Evolutionary conservation across 2,888 invertebrate genomes (phyloP), one percentile per base, ranked within the genome.

Genomic region (Dasypolia templi): DNA sequence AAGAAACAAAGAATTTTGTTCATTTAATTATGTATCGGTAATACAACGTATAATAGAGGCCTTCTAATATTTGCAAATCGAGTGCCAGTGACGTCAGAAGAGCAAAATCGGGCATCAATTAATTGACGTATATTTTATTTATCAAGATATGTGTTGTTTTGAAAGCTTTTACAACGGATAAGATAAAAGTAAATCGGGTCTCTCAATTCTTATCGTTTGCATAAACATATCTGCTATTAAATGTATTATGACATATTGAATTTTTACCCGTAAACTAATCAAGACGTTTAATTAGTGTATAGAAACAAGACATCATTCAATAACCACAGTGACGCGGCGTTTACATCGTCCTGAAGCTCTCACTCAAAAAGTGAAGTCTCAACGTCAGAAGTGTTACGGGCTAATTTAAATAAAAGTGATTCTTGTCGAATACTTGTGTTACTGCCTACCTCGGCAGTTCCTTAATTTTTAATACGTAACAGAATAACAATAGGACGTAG

Each of bases 31-130:
- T 59, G n/a, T 72, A 63, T 69, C 56, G 14, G 44, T 55, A 42
- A 26, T 49, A 26, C 26, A 6, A 32, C n/a, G 11, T 46, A 44
- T 53, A 42, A 55, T 62, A 56, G 14, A 59, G 39, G 22, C 61
- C 51, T 66, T 66, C 17, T 51, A 53, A 61, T 26, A 55, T 55
- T 75, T 61, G 61, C 56, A 22, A 61, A 65, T 56, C 14, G 3
- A 22, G 39, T 2, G 62, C 26, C 55, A 63, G 29, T 76, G 77
- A 78, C 84, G 81, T 77, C 75, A 81, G 46, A 61, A 39, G 49
- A 66, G 59, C 35, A 61, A 81, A 83, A 82, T 82, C 77, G 72
- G 75, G 83, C 81, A 86, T 76, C 71, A 63, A 73, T 72, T 72
- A 79, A 70, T 51, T 75, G 75, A 46, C 14, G 14, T 46, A 26